Percentiles rank a stretch among this genome's conserved stretches.
phyloP scores from a whole-genome alignment of 2,797 vertebrate genomes.

The Bradypodion pumilum region DNA sequence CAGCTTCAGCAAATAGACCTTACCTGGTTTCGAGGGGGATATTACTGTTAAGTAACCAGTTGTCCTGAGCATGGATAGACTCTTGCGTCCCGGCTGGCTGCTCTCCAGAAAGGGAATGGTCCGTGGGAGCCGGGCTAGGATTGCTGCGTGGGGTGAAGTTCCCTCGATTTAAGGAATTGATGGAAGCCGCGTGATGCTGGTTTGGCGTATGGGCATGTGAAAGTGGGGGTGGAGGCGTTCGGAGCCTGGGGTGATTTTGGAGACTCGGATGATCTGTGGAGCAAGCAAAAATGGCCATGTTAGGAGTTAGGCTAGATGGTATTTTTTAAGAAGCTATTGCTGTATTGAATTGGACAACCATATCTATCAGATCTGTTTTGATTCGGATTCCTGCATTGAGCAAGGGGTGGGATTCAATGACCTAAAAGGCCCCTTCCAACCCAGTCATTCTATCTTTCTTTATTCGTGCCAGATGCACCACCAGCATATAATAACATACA shows the following conservation, averaged over 20 bases:
- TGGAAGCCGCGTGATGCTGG: constrained; percentile 90
- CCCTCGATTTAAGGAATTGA: constrained; percentile 92
- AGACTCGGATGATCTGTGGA: constrained; percentile 79
- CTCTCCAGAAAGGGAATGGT: constrained; percentile 91
- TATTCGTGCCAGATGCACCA: too few species aligned
- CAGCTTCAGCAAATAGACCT: not conserved
- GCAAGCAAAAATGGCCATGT: constrained; percentile 29
- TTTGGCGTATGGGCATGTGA: constrained; percentile 92
- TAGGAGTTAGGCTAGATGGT: not conserved
- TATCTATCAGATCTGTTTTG: too few species aligned
- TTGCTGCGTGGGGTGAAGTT: constrained; percentile 97
- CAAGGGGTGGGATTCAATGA: too few species aligned
- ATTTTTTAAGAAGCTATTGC: not conserved
- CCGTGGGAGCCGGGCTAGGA: constrained; percentile 93
- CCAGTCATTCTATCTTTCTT: too few species aligned
- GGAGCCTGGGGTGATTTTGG: constrained; percentile 91
- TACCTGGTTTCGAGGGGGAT: constrained; percentile 99
- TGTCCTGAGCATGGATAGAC: constrained; percentile 89
- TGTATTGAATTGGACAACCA: too few species aligned
- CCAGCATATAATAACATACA: too few species aligned
- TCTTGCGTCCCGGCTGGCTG: constrained; percentile 85
- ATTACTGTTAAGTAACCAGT: constrained; percentile 99
- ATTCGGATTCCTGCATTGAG: too few species aligned
- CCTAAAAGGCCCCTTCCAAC: too few species aligned
- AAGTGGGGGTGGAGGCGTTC: constrained; percentile 91